Percentiles rank a stretch among this genome's conserved stretches.
These are phyloP conservation scores for Epinotia brunnichana DNA, from an alignment of 2,888 invertebrate species.

Conservation along the genomic window DNA sequence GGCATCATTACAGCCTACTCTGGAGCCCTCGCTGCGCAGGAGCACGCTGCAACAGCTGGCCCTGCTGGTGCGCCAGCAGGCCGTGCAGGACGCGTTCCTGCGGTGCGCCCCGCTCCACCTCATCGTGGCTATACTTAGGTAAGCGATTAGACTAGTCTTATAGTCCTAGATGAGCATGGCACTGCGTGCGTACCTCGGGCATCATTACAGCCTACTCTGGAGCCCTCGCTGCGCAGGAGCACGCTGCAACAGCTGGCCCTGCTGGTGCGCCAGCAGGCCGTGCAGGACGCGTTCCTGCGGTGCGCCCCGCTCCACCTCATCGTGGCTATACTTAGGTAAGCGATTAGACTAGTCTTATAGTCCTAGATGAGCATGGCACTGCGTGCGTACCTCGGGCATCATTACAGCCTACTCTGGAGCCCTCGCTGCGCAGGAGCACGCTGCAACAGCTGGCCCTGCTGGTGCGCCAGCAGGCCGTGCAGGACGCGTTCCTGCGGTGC, in stretches of 20 bases:
- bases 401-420: conserved; percentile 79
- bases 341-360: too few species aligned
- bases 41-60: conserved; percentile 87
- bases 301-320: conserved; percentile 82
- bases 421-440: conserved; percentile 86
- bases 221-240: conserved; percentile 87
- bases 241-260: conserved; percentile 87
- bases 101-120: conserved; percentile 74
- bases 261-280: conserved; percentile 85
- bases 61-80: conserved; percentile 86
- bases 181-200: background rate
- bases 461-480: conserved; percentile 85
- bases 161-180: too few species aligned
- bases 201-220: conserved; percentile 68
- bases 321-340: conserved; percentile 68
- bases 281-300: conserved; percentile 85
- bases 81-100: conserved; percentile 85
- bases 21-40: conserved; percentile 87
- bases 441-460: conserved; percentile 87
- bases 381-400: conserved; percentile 53
- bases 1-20: conserved; percentile 56
- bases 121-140: background rate
- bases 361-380: conserved; percentile 57
- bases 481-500: conserved; percentile 83
- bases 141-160: background rate